Evolutionary conservation across 2,113 vertebrate genomes (phyloP).

Genomic region (Etheostoma spectabile): DNA sequence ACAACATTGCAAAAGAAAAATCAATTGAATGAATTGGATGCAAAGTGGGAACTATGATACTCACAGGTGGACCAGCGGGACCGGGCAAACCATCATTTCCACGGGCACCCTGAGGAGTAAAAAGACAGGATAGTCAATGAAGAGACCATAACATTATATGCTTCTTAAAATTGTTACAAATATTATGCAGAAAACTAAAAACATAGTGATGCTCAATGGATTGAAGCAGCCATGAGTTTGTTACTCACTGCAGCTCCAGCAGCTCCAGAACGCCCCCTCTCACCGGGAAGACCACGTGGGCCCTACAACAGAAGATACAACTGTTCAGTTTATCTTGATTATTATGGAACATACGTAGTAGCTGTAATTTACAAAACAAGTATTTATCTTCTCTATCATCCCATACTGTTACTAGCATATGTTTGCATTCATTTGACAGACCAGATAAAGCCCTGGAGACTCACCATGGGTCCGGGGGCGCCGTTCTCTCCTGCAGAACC

Average conservation of each 20-base stretch:
- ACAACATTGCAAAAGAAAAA: not conserved
- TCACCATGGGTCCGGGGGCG: constrained; percentile 92
- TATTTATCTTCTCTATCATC: not conserved
- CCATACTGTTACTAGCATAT: not conserved
- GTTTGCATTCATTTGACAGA: not conserved
- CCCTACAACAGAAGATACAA: constrained; percentile 83
- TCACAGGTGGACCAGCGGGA: constrained; percentile 94
- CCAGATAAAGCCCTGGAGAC: constrained; percentile 16
- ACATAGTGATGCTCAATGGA: not conserved
- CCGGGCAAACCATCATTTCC: constrained; percentile 96
- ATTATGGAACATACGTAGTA: not conserved
- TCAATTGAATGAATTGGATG: not conserved
- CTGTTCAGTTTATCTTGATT: not conserved
- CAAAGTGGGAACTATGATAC: constrained; percentile 64
- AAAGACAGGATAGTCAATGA: constrained; percentile 36
- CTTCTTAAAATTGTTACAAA: not conserved
- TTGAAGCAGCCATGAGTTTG: not conserved
- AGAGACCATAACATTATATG: not conserved
- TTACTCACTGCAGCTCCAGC: constrained; percentile 94
- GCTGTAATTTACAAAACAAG: not conserved
- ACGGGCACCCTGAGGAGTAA: constrained; percentile 89
- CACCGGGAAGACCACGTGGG: constrained; percentile 95
- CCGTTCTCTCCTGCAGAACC: constrained; percentile 94
- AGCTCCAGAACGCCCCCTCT: constrained; percentile 94
- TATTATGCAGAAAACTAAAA: not conserved